A percentile compares a stretch with the other conserved stretches of the same genome.
Conservation (phyloP, 2,113 vertebrate species). For the Aspidoscelis tigris region DNA sequence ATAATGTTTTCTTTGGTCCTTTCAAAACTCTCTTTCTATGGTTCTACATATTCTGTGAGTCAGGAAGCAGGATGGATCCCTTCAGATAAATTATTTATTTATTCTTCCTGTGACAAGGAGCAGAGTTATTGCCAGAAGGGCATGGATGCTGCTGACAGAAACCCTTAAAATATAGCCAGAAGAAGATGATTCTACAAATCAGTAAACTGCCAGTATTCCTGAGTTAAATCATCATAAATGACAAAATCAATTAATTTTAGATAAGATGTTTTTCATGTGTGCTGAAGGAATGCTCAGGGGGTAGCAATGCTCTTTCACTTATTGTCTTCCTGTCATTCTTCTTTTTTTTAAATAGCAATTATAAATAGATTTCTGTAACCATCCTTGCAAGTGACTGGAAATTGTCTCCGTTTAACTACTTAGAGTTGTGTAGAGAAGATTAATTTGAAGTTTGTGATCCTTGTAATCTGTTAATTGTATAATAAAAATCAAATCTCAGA, state of each 20-base stretch:
- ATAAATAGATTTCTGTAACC: background rate
- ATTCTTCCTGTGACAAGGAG: conserved; percentile 58
- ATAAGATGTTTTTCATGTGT: background rate
- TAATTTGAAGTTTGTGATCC: background rate
- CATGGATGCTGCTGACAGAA: background rate
- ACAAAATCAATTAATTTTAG: conserved; percentile 37
- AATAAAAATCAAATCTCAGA: background rate
- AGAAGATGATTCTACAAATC: conserved; percentile 1
- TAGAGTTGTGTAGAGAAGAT: background rate
- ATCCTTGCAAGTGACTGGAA: fast-evolving
- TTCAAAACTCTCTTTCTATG: no score
- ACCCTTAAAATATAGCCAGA: conserved; percentile 6
- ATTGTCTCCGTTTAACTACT: background rate
- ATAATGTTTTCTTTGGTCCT: conserved; percentile 49
- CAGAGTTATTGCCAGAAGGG: conserved; percentile 28
- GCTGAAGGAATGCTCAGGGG: background rate
- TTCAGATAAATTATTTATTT: conserved; percentile 63
- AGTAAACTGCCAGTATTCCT: conserved; percentile 28
- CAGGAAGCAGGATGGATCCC: conserved; percentile 47
- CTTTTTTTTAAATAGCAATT: background rate
- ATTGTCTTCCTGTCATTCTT: background rate
- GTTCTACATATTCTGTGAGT: conserved; percentile 56
- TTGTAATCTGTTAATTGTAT: conserved; percentile 16
- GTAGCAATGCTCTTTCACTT: background rate
- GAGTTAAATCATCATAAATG: conserved; percentile 29